A percentile compares a stretch with the other conserved stretches of the same genome.
phyloP scores from a whole-genome alignment of 1,140 invertebrate genomes.

The Aphelenchoides avenae region DNA sequence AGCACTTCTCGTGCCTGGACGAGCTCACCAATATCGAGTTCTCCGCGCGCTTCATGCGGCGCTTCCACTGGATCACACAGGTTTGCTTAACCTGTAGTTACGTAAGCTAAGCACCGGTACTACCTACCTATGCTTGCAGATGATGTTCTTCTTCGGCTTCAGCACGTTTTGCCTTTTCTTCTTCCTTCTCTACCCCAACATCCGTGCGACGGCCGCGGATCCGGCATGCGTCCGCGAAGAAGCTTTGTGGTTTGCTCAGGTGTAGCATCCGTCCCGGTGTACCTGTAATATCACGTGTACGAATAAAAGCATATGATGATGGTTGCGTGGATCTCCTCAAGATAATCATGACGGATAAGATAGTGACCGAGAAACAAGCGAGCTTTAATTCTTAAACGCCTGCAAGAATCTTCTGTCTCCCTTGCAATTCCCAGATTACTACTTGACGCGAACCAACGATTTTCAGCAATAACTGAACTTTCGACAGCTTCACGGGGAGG shows the following conservation, averaged over 20 bases:
- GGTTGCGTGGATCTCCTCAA: too few species aligned
- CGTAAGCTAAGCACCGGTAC: neutral
- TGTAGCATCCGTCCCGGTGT: too few species aligned
- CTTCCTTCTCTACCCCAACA: conserved; percentile 56
- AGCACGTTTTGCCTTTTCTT: conserved; percentile 55
- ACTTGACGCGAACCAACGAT: too few species aligned
- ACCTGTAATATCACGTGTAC: too few species aligned
- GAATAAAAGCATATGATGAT: too few species aligned
- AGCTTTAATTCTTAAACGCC: too few species aligned
- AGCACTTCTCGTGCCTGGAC: conserved; percentile 25
- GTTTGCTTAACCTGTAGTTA: conserved; percentile 17
- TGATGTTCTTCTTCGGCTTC: conserved; percentile 58
- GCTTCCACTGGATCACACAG: conserved; percentile 58
- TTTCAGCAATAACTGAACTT: too few species aligned
- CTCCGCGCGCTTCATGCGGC: conserved; percentile 42
- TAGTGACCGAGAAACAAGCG: too few species aligned
- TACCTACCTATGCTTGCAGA: conserved; percentile 32
- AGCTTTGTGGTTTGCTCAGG: conserved; percentile 25
- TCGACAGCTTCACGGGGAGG: too few species aligned
- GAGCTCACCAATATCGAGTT: conserved; percentile 35
- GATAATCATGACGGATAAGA: too few species aligned
- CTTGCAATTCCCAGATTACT: too few species aligned
- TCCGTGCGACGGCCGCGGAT: conserved; percentile 41
- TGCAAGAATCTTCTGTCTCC: too few species aligned
- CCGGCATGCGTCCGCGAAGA: conserved; percentile 43